These are phyloP conservation scores for Solenodon paradoxus DNA, from an alignment of 2,113 vertebrate species.

Conservation along the genomic window DNA sequence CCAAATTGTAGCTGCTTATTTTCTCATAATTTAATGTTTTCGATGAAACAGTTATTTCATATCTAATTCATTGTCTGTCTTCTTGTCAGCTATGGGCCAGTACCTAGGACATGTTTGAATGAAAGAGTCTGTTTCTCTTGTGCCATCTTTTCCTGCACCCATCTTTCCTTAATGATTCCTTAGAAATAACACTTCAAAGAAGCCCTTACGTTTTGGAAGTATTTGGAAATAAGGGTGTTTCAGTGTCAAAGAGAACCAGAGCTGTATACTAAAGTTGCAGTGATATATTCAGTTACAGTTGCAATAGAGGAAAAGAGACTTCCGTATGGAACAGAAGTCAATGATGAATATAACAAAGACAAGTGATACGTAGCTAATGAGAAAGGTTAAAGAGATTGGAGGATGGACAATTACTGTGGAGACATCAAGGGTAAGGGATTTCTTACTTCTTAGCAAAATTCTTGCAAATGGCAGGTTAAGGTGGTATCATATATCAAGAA, in stretches of 20 bases:
- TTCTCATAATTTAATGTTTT: not conserved
- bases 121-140: not conserved
- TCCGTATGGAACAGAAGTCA: not conserved
- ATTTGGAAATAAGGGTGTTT: not conserved
- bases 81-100: not conserved
- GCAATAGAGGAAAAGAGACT: not conserved
- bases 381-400: not conserved
- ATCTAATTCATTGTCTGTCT: not conserved
- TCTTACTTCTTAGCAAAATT: not conserved
- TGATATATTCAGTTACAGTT: not conserved
- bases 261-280: not conserved
- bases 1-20: not conserved
- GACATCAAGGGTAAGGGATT: not conserved
- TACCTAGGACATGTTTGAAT: not conserved
- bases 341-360: not conserved
- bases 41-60: not conserved
- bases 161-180: not conserved
- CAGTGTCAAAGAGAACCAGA: not conserved
- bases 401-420: not conserved
- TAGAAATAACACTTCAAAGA: not conserved
- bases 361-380: not conserved
- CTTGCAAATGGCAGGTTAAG: not conserved
- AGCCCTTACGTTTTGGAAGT: not conserved
- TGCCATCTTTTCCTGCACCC: not conserved
- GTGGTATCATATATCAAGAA: not conserved